These are phyloP conservation scores for Clytia hemisphaerica DNA, from an alignment of 30 jellyfish, hydroid and myxozoan species.

Conservation along the genomic window DNA sequence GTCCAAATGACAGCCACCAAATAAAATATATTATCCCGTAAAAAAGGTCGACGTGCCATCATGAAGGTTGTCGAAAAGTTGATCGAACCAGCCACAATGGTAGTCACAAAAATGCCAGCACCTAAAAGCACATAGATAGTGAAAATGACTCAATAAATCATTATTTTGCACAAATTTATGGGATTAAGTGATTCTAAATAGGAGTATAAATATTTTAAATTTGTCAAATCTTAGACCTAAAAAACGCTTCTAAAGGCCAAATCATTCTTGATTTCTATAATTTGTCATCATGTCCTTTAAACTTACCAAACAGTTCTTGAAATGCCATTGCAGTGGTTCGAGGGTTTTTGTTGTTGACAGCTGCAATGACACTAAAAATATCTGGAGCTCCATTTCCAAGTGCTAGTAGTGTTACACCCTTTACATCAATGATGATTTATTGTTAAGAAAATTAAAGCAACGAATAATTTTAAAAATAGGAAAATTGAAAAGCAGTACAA, in stretches of 20 bases:
- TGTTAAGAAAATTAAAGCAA: neutral
- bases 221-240: too few relatives aligned
- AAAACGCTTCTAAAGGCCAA: too few relatives aligned
- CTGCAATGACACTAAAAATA: constrained; percentile 84
- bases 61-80: constrained; percentile 50
- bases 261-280: neutral
- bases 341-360: constrained; percentile 46
- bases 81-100: constrained; percentile 75
- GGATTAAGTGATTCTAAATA: neutral
- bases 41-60: constrained; percentile 77
- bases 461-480: too few relatives aligned
- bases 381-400: constrained; percentile 97
- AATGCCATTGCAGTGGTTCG: constrained; percentile 84
- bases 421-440: constrained; percentile 1
- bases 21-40: constrained; percentile 67
- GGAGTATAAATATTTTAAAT: too few relatives aligned
- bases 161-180: neutral
- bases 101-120: constrained; percentile 86
- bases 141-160: neutral
- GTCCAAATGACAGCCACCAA: constrained; percentile 84
- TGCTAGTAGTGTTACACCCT: constrained; percentile 93
- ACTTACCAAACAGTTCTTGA: constrained; percentile 82
- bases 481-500: too few relatives aligned
- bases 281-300: neutral
- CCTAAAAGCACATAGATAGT: constrained; percentile 32